Conservation (phyloP, 2,888 invertebrate genomes). For the Phasia obesa region DNA sequence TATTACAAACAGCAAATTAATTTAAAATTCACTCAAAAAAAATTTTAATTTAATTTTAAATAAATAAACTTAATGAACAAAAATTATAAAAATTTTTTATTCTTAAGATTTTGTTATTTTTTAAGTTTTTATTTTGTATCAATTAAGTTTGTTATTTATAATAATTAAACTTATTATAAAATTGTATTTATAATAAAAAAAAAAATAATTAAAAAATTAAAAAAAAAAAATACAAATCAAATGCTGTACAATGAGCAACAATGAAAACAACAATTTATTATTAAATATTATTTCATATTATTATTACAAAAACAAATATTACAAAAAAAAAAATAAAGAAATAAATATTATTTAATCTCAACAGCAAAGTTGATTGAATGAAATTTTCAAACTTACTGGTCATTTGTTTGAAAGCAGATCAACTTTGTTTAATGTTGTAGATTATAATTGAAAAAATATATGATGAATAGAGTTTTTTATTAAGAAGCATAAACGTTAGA, state of each 20-base stretch:
- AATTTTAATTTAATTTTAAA: conserved; percentile 4
- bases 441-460: conserved; percentile 62
- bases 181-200: conserved; percentile 37
- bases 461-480: conserved; percentile 2
- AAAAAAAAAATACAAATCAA: conserved; percentile 18
- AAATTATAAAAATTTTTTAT: conserved; percentile 18
- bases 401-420: conserved; percentile 49
- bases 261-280: conserved; percentile 48
- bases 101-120: conserved; percentile 25
- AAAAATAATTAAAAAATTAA: conserved; percentile 13
- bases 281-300: conserved; percentile 59
- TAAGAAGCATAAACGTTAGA: too few relatives aligned
- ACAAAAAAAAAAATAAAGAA: conserved; percentile 29
- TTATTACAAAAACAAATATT: background rate
- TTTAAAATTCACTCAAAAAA: background rate
- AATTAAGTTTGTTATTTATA: conserved; percentile 59
- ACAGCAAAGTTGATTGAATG: conserved; percentile 58
- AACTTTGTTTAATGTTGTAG: conserved; percentile 62
- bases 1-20: background rate
- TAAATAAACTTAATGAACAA: background rate
- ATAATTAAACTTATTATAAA: conserved; percentile 54
- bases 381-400: conserved; percentile 52
- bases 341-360: conserved; percentile 61
- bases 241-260: conserved; percentile 69
- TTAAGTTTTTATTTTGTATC: conserved; percentile 22